Evolutionary conservation across 2,113 vertebrate species (phyloP).

Genomic region (Anser cygnoides): DNA sequence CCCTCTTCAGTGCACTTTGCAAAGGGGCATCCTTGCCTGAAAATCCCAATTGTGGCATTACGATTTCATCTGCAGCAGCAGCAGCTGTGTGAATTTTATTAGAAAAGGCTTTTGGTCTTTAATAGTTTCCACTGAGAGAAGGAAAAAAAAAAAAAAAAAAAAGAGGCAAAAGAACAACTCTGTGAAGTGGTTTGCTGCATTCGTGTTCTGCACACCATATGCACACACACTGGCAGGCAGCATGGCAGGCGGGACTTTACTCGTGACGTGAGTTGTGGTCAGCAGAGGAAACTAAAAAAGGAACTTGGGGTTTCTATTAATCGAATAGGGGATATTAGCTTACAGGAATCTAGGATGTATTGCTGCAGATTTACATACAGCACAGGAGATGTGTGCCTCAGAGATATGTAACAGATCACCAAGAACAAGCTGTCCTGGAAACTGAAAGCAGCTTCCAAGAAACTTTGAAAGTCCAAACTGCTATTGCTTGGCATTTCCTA

Average conservation of each 20-base stretch:
- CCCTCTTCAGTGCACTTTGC: background rate
- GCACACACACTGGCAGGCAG: conserved; percentile 28
- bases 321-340: background rate
- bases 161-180: conserved; percentile 36
- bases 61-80: conserved; percentile 24
- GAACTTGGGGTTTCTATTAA: conserved; percentile 60
- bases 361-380: conserved; percentile 57
- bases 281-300: conserved; percentile 64
- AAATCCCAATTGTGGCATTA: background rate
- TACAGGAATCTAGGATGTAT: conserved; percentile 63
- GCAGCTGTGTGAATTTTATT: conserved; percentile 61
- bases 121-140: conserved; percentile 40
- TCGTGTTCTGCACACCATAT: conserved; percentile 54
- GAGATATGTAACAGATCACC: background rate
- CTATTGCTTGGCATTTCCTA: background rate
- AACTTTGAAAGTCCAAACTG: background rate
- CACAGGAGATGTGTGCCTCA: conserved; percentile 25
- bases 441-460: conserved; percentile 55
- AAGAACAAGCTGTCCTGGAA: conserved; percentile 14
- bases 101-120: conserved; percentile 36
- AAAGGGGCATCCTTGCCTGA: background rate
- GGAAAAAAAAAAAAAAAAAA: background rate
- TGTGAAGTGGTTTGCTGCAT: conserved; percentile 64
- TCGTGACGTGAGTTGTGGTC: conserved; percentile 62
- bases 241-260: conserved; percentile 32